phyloP scores from a whole-genome alignment of 2,797 vertebrate genomes.

The Vultur gryphus region DNA sequence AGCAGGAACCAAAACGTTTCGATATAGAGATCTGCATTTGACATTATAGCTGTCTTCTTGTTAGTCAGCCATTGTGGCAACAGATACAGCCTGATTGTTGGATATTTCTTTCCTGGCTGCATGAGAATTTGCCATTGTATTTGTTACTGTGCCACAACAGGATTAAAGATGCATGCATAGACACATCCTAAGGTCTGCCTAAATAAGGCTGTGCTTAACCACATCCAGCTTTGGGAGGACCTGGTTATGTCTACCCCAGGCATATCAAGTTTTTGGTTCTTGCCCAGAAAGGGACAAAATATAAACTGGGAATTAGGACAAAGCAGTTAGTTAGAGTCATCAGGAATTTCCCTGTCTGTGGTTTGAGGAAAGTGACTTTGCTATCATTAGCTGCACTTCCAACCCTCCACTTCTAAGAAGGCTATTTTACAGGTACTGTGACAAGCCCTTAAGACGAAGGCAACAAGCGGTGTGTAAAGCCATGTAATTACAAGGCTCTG shows the following conservation, averaged over 20 bases:
- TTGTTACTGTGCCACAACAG: background rate
- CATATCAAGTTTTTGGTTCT: background rate
- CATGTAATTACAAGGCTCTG: background rate
- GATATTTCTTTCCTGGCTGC: background rate
- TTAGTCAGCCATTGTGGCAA: background rate
- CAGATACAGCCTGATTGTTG: accelerated
- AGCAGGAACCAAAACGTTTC: background rate
- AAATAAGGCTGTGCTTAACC: background rate
- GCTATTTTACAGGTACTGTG: background rate
- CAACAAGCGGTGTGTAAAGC: background rate
- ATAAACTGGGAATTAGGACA: background rate
- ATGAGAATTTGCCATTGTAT: background rate
- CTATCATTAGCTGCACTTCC: background rate
- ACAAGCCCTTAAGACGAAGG: background rate
- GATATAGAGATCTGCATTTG: background rate
- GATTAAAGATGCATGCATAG: background rate
- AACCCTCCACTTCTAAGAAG: background rate
- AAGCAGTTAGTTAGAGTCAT: background rate
- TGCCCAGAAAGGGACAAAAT: background rate
- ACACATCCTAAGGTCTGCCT: background rate
- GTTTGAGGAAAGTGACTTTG: background rate
- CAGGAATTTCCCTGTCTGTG: background rate
- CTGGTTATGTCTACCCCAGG: background rate
- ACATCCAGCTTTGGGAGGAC: background rate
- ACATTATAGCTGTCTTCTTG: background rate